Evolutionary conservation across 2,113 vertebrate genomes (phyloP).

Genomic region (Columba janthina): DNA sequence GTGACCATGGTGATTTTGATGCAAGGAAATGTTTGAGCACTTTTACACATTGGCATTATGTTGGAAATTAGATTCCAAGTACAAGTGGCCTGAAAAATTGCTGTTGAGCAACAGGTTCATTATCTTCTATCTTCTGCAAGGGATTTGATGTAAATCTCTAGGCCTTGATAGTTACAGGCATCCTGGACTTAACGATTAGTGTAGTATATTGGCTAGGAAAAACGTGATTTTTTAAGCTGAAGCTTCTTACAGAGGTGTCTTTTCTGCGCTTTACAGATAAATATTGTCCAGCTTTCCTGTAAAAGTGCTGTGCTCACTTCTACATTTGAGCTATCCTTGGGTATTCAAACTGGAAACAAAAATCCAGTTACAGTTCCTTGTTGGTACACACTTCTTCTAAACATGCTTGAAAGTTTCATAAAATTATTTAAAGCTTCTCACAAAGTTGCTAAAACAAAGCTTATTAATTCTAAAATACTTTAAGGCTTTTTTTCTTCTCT

Average conservation of each 20-base stretch:
- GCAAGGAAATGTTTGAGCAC: background rate
- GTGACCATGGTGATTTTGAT: background rate
- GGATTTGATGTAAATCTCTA: background rate
- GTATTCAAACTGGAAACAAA: background rate
- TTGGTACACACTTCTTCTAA: background rate
- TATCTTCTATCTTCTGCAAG: background rate
- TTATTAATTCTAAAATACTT: slow-evolving; percentile 3
- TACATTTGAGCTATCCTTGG: background rate
- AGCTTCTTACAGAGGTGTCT: background rate
- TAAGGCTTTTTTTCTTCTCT: background rate
- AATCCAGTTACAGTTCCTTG: background rate
- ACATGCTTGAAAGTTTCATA: background rate
- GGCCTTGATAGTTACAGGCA: background rate
- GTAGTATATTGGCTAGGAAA: background rate
- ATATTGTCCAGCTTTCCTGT: background rate
- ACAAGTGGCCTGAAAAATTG: background rate
- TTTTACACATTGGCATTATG: background rate
- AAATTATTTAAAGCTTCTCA: background rate
- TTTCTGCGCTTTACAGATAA: background rate
- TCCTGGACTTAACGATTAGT: background rate
- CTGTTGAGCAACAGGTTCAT: background rate
- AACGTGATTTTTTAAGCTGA: background rate
- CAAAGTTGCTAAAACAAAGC: background rate
- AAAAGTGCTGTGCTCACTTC: background rate
- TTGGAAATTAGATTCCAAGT: background rate